phyloP scores from a whole-genome alignment of 2,113 vertebrate species.

The Microtus montanus region DNA sequence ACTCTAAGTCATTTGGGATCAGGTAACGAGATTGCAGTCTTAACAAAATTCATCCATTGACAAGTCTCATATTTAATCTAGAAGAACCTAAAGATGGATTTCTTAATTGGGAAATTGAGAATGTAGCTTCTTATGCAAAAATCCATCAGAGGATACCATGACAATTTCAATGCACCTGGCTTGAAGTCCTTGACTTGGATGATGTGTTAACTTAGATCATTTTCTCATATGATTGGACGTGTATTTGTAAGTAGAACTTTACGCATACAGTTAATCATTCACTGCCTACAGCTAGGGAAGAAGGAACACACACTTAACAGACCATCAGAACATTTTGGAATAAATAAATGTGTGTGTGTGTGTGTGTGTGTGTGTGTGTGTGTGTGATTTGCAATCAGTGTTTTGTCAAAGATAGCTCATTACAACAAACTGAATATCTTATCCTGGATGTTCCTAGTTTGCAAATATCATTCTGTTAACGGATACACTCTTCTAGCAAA shows the following conservation, averaged over 20 bases:
- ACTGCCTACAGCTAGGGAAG: background rate
- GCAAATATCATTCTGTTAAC: conserved; percentile 37
- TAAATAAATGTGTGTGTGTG: background rate
- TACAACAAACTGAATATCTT: conserved; percentile 40
- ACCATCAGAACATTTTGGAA: conserved; percentile 21
- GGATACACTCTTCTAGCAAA: background rate
- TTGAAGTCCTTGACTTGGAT: background rate
- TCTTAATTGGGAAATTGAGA: conserved; percentile 31
- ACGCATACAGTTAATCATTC: background rate
- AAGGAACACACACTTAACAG: conserved; percentile 1
- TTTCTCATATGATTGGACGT: background rate
- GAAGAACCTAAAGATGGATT: conserved; percentile 41
- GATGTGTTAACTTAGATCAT: conserved; percentile 31
- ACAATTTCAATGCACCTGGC: conserved; percentile 66
- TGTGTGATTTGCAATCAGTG: background rate
- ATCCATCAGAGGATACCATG: fast-evolving
- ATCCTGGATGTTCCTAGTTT: conserved; percentile 6
- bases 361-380: background rate
- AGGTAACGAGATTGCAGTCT: conserved; percentile 49
- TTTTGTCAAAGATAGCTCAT: conserved; percentile 10
- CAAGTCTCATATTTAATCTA: conserved; percentile 38
- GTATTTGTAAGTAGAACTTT: background rate
- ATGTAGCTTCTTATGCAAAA: background rate
- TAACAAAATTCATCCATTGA: conserved; percentile 55
- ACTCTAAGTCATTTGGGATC: conserved; percentile 25